Evolutionary conservation across 2,888 invertebrate species (phyloP).

Genomic region (Lepetodrilus schrolli): DNA sequence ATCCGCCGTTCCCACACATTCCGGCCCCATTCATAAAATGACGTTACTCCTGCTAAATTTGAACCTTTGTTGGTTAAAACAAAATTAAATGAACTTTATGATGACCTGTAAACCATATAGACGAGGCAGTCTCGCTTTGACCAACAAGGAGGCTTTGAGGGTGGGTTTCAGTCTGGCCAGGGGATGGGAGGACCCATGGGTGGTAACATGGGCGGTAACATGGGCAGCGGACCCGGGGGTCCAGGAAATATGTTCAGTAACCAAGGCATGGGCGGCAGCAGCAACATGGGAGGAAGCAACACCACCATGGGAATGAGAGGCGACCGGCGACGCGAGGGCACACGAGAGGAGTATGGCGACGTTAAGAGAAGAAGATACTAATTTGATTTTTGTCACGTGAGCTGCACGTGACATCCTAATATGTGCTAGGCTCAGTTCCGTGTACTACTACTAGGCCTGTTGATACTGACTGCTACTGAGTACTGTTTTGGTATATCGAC

Average conservation of each 20-base stretch:
- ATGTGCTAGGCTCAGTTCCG: no score
- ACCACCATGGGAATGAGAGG: slow-evolving; percentile 38
- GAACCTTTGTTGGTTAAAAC: slow-evolving; percentile 28
- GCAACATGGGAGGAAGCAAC: slow-evolving; percentile 30
- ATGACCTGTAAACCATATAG: slow-evolving; percentile 11
- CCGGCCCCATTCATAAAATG: slow-evolving; percentile 13
- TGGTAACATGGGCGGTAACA: slow-evolving; percentile 38
- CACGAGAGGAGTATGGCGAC: slow-evolving; percentile 42
- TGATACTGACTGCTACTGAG: not conserved
- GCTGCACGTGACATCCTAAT: not conserved
- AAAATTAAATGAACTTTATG: slow-evolving; percentile 13
- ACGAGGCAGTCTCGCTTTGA: slow-evolving; percentile 50
- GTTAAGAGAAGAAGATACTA: slow-evolving; percentile 43
- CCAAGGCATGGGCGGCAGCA: slow-evolving; percentile 33
- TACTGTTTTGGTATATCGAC: not conserved
- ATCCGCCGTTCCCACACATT: slow-evolving; percentile 25
- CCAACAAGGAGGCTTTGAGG: slow-evolving; percentile 41
- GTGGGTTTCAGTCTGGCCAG: slow-evolving; percentile 37
- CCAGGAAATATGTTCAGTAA: slow-evolving; percentile 35
- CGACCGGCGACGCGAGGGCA: slow-evolving; percentile 34
- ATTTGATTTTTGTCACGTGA: not conserved
- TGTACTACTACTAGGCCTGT: not conserved
- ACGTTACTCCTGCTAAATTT: slow-evolving; percentile 18
- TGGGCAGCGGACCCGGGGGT: slow-evolving; percentile 38
- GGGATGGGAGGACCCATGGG: slow-evolving; percentile 35